phyloP scores from a whole-genome alignment of 2,113 vertebrate genomes.

The Muntiacus reevesi region DNA sequence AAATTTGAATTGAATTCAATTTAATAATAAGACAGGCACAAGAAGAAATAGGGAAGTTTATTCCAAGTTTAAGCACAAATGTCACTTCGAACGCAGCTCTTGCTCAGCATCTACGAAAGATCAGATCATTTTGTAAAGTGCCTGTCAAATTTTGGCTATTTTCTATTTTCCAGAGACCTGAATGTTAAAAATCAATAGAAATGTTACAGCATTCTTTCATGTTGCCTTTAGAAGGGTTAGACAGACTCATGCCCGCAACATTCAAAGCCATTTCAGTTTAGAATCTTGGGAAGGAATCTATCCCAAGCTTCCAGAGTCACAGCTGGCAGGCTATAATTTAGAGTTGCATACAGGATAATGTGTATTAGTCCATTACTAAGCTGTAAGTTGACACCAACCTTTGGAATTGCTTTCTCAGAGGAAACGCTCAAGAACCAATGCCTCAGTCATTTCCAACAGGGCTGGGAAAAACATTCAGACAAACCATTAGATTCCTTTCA shows the following conservation, averaged over 20 bases:
- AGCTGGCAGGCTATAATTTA: constrained; percentile 76
- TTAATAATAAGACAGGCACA: background rate
- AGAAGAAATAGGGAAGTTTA: constrained; percentile 29
- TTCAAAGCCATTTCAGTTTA: constrained; percentile 73
- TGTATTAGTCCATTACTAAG: constrained; percentile 76
- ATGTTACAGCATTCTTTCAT: constrained; percentile 26
- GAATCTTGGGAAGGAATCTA: constrained; percentile 71
- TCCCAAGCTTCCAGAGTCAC: constrained; percentile 70
- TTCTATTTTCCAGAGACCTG: constrained; percentile 61
- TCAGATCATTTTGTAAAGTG: constrained; percentile 61
- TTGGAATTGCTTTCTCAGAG: constrained; percentile 75
- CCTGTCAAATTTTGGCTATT: constrained; percentile 67
- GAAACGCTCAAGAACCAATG: constrained; percentile 67
- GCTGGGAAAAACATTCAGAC: constrained; percentile 73
- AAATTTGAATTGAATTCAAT: background rate
- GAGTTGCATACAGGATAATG: constrained; percentile 73
- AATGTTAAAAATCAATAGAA: constrained; percentile 73
- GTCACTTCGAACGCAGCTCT: constrained; percentile 21
- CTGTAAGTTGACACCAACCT: constrained; percentile 77
- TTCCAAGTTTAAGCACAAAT: constrained; percentile 45
- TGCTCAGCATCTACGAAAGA: constrained; percentile 30
- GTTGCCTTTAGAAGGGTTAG: constrained; percentile 50
- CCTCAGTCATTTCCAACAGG: constrained; percentile 73
- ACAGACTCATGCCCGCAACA: constrained; percentile 48
- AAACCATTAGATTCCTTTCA: constrained; percentile 72